Evolutionary conservation across 2,888 invertebrate genomes (phyloP).

Genomic region (Acleris emargana): DNA sequence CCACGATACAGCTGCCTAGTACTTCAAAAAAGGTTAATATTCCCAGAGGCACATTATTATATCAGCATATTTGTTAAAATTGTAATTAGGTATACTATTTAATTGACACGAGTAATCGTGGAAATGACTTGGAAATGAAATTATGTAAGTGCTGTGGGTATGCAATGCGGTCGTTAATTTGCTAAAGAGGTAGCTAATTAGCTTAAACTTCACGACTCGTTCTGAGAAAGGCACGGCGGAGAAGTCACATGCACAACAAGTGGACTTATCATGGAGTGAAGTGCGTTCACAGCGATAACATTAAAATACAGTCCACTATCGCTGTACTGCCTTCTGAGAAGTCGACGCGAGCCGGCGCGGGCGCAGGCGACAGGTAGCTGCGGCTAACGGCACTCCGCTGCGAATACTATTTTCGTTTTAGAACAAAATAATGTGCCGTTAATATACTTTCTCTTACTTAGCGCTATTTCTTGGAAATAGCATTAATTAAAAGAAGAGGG

Average conservation of each 20-base stretch:
- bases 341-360: constrained; percentile 45
- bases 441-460: constrained; percentile 62
- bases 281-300: constrained; percentile 77
- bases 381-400: constrained; percentile 73
- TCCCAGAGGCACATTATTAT: background rate
- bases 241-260: constrained; percentile 69
- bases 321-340: constrained; percentile 79
- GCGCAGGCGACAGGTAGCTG: constrained; percentile 74
- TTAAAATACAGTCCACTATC: constrained; percentile 77
- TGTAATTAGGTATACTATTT: background rate
- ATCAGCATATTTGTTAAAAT: background rate
- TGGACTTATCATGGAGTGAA: constrained; percentile 67
- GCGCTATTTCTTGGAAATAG: constrained; percentile 43
- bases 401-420: constrained; percentile 73
- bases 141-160: constrained; percentile 10
- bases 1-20: constrained; percentile 4
- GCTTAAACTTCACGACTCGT: constrained; percentile 58
- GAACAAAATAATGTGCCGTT: constrained; percentile 64
- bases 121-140: constrained; percentile 1
- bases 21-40: constrained; percentile 10
- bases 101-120: constrained; percentile 1
- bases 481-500: constrained; percentile 44
- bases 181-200: constrained; percentile 51
- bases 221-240: constrained; percentile 63
- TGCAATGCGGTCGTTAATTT: constrained; percentile 38